Conservation (phyloP, 2,797 vertebrate species). For the Cephalopachus bancanus region DNA sequence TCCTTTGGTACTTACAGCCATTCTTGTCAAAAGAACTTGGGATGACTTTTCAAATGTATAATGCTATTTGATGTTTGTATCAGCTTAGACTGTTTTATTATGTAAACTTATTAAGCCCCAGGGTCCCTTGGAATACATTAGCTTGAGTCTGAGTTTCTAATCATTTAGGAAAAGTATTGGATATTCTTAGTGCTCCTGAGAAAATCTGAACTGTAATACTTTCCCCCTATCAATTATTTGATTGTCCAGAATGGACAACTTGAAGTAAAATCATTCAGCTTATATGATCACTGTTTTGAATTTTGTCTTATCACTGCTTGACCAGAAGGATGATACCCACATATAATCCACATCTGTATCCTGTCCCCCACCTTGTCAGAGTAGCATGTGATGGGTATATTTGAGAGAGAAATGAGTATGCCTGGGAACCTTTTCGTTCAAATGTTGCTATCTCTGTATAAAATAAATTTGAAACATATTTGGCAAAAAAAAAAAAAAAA, state of each 20-base stretch:
- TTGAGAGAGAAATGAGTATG: constrained; percentile 7
- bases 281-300: not conserved
- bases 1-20: constrained; percentile 35
- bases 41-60: constrained; percentile 43
- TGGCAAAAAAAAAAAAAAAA: constrained; percentile 79
- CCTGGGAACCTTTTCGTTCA: not conserved
- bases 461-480: constrained; percentile 86
- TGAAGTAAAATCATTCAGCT: constrained; percentile 24
- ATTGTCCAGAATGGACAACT: not conserved
- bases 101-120: constrained; percentile 68
- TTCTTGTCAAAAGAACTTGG: constrained; percentile 50
- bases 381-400: constrained; percentile 36
- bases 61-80: constrained; percentile 31
- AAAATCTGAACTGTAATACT: constrained; percentile 7
- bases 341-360: not conserved
- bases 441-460: constrained; percentile 82
- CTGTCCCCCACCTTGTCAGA: not conserved
- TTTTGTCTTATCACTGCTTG: constrained; percentile 22
- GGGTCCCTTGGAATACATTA: constrained; percentile 58
- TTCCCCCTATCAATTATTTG: not conserved
- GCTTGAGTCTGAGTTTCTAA: constrained; percentile 62
- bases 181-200: not conserved
- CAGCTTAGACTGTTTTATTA: not conserved
- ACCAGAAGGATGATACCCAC: not conserved
- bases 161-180: not conserved